Base-by-base conservation (phyloP, 2,113 vertebrate genomes). In the Boleophthalmus pectinirostris region DNA sequence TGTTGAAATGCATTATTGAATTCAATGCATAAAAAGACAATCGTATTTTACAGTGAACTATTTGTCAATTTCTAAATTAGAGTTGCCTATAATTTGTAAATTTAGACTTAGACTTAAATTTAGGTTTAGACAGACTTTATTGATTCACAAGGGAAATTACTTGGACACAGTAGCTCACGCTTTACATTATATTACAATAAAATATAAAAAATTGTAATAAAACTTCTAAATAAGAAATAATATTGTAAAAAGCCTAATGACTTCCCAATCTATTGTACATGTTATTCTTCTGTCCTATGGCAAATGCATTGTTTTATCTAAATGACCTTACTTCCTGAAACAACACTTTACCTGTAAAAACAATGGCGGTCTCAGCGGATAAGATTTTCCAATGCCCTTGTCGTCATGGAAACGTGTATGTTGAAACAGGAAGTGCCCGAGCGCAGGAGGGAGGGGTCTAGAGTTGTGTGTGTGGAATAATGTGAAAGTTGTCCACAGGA, bases 261-360 rank as follows among this genome's bases (percentile, higher is more conserved):
- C 23, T 14, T 23, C 11, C n/a, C 23, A 58, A 5, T 51, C 14
- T 18, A 16, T 18, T 51, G 49, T 51, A 43, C 38, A 51, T 5
- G 16, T 51, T 51, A 20, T 84, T 84, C 9, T 43, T 84, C 73
- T 80, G 71, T 75, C 67, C 5, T 5, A 4, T 11, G 45, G 29
- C 75, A 49, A 47, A 24, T 18, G 66, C 61, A 87, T 77, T 46
- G 56, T 72, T 82, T 78, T 68, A 79, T 82, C 63, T 18, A 60
- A 58, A 79, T 88, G 67, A 86, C 68, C 77, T 80, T 24, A 82
- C 83, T 93, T 89, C 89, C 85, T 87, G 75, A 69, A 14, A 67
- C 81, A 72, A 54, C 3, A 49, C 33, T 72, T 51, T 85, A 90
- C 85, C 89, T 89, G 90, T 87, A 25, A 87, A 88, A 93, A 92